Percentiles rank a stretch among this genome's conserved stretches.
Evolutionary conservation across 2,888 invertebrate species (phyloP).

Genomic region (Phaedon cochleariae): DNA sequence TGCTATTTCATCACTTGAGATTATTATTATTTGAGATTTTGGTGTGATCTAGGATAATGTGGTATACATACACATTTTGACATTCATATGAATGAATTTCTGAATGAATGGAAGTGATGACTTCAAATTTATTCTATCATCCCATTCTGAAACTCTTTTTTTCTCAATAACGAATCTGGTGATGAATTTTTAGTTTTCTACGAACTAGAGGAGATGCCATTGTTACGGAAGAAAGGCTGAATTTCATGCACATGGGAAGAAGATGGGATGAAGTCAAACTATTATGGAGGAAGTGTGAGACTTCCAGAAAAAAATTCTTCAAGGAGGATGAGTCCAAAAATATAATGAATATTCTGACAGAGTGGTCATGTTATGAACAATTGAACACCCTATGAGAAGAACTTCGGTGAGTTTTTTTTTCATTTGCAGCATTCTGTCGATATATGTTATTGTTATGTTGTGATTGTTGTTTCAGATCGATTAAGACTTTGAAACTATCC

Average conservation of each 20-base stretch:
- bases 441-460: background rate
- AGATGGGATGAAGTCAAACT: background rate
- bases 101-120: no score
- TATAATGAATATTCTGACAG: constrained; percentile 1
- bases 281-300: background rate
- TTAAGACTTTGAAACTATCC: constrained; percentile 1
- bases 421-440: background rate
- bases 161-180: no score
- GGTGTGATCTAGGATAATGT: no score
- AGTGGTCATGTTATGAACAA: constrained; percentile 7
- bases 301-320: background rate
- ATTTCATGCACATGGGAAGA: background rate
- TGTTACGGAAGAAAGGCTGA: background rate
- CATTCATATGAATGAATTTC: no score
- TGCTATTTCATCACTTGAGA: no score
- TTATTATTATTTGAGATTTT: no score
- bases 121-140: no score
- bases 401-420: constrained; percentile 1
- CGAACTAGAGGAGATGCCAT: background rate
- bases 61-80: no score
- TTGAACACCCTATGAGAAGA: background rate
- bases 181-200: background rate
- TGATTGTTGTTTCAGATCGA: background rate
- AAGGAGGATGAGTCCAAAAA: background rate
- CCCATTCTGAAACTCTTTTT: no score